Evolutionary conservation across 2,888 invertebrate species (phyloP).

Genomic region (Synanthedon vespiformis): DNA sequence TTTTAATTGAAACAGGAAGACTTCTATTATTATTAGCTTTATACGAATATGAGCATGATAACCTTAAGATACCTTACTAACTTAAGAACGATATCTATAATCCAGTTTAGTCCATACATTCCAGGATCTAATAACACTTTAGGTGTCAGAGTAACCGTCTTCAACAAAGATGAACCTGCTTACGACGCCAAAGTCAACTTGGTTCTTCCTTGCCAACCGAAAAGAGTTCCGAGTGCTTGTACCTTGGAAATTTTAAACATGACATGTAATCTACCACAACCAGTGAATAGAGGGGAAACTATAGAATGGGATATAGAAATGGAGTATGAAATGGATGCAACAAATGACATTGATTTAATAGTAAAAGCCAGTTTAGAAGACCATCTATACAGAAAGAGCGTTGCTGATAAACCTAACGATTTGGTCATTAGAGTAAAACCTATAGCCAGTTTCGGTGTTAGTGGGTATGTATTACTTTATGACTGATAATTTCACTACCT

Average conservation of each 20-base stretch:
- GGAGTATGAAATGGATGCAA: constrained; percentile 32
- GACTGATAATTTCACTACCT: neutral
- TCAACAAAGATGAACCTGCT: constrained; percentile 51
- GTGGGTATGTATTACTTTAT: constrained; percentile 30
- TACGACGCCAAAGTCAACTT: constrained; percentile 43
- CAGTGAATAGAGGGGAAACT: constrained; percentile 30
- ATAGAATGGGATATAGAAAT: constrained; percentile 44
- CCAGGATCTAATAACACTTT: constrained; percentile 41
- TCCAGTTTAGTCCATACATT: constrained; percentile 31
- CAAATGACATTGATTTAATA: constrained; percentile 19
- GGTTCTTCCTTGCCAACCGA: constrained; percentile 33
- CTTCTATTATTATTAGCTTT: no score
- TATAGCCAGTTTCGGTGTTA: constrained; percentile 29
- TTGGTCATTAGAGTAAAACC: constrained; percentile 27
- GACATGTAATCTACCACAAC: constrained; percentile 41
- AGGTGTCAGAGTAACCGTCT: constrained; percentile 35
- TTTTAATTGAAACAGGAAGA: no score
- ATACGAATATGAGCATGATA: no score
- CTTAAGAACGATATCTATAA: neutral
- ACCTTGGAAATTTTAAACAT: constrained; percentile 30
- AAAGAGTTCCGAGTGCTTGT: constrained; percentile 43
- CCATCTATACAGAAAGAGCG: constrained; percentile 28
- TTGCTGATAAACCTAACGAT: constrained; percentile 24
- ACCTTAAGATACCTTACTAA: neutral
- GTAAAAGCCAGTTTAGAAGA: constrained; percentile 33